Base-by-base conservation (phyloP, 2,888 invertebrate species). In the Schrankia costaestrigalis region DNA sequence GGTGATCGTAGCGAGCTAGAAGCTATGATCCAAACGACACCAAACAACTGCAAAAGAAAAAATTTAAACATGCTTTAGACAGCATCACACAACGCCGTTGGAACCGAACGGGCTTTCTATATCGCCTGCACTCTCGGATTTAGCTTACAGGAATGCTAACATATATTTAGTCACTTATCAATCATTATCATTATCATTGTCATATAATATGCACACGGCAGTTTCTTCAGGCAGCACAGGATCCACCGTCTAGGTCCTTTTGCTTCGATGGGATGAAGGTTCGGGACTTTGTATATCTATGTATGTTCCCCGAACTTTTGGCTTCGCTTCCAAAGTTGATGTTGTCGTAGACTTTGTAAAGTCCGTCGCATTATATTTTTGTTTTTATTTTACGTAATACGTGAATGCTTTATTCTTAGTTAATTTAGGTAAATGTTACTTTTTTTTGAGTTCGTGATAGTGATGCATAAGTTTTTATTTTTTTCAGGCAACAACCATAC, bases 1-100 rank as follows among this genome's bases (percentile, higher is more conserved):
- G 89, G 89, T 77, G 89, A 89, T 84, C 89, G 86, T 88, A 89
- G 89, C 80, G 89, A 89, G 81, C 87, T 89, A 73, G 89, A 89
- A 53, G 89, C 83, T 87, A 89, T 89, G 89, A 89, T 89, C 72
- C 88, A 88, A 89, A 89, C 84, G 55, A 89, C 88, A 83, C 89
- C 89, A 83, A 89, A 89, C 87, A 87, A 89, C 89, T 89, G 88
- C 87, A 89, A 89, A 89, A 79, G 89, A 87, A 89, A 89, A 79
- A 89, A 88, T 78, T 76, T 89, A 82, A 89, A 88, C 81, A 89
- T 89, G 89, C 89, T 89, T 84, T 89, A 88, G 79, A 83, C 72
- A 78, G 76, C 78, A 69, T 76, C 70, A 78, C 78, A 73, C 64
- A 63, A 65, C 67, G 75, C 66, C 66, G 75, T 71, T 76, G 75